Evolutionary conservation across 2,888 invertebrate genomes (phyloP).

Genomic region (Agrotis puta): DNA sequence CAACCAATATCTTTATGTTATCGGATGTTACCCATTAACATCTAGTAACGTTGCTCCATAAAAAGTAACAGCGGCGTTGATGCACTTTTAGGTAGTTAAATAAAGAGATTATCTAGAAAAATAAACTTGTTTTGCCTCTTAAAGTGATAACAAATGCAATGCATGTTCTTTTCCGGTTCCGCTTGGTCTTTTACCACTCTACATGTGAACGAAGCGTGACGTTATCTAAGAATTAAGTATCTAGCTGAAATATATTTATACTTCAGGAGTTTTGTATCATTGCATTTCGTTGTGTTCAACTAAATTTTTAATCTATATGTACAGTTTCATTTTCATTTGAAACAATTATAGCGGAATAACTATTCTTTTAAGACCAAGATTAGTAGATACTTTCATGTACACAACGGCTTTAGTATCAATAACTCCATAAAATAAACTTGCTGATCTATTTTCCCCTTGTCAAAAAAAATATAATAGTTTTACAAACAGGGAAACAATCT

Average conservation of each 20-base stretch:
- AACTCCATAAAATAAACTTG: background rate
- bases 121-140: background rate
- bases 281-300: no score
- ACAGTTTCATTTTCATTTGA: background rate
- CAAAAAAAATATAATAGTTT: constrained; percentile 11
- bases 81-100: background rate
- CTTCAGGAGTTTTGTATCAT: no score
- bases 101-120: background rate
- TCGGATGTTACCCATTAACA: no score
- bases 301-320: background rate
- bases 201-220: constrained; percentile 18
- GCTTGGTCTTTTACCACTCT: constrained; percentile 22
- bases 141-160: constrained; percentile 14
- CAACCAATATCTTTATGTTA: no score
- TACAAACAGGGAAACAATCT: constrained; percentile 38
- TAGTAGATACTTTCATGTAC: background rate
- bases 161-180: constrained; percentile 38
- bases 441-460: background rate
- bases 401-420: background rate
- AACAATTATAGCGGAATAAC: no score
- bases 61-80: no score
- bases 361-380: no score
- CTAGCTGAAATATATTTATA: no score
- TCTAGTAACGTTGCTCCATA: no score
- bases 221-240: constrained; percentile 11